Evolutionary conservation across 2,113 vertebrate genomes (phyloP).

Genomic region (Sander vitreus): DNA sequence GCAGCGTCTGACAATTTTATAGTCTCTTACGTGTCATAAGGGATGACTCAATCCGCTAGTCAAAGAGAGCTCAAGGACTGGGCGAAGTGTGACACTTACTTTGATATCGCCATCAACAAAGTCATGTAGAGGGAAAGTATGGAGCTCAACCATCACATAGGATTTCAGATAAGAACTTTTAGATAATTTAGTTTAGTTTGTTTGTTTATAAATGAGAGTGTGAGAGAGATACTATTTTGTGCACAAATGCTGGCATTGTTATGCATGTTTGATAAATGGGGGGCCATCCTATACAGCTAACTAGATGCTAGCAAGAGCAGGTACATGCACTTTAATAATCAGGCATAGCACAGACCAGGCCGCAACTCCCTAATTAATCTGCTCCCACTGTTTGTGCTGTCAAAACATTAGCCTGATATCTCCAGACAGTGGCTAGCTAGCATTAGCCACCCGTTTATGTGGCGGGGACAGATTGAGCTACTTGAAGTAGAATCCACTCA

Average conservation of each 20-base stretch:
- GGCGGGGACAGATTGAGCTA: no score
- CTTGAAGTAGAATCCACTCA: no score
- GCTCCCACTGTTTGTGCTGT: no score
- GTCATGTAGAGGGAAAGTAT: slow-evolving; percentile 3
- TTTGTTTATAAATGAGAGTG: no score
- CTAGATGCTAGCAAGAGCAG: background rate
- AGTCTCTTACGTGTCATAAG: slow-evolving; percentile 55
- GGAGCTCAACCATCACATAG: slow-evolving; percentile 4
- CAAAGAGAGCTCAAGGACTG: slow-evolving; percentile 60
- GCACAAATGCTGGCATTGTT: background rate
- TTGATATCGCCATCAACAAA: slow-evolving; percentile 46
- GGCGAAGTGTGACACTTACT: slow-evolving; percentile 46
- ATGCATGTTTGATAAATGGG: slow-evolving; percentile 6
- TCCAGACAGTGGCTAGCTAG: no score
- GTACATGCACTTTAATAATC: background rate
- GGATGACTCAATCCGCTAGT: slow-evolving; percentile 60
- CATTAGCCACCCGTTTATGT: no score
- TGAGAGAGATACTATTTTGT: background rate
- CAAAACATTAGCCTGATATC: no score
- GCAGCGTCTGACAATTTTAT: slow-evolving; percentile 57
- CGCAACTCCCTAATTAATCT: no score
- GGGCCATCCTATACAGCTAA: no score
- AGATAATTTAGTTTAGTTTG: background rate
- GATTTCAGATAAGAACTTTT: slow-evolving; percentile 9
- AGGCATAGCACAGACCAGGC: background rate